phyloP scores from a whole-genome alignment of 2,888 invertebrate genomes.

The Cephus nigrinus region DNA sequence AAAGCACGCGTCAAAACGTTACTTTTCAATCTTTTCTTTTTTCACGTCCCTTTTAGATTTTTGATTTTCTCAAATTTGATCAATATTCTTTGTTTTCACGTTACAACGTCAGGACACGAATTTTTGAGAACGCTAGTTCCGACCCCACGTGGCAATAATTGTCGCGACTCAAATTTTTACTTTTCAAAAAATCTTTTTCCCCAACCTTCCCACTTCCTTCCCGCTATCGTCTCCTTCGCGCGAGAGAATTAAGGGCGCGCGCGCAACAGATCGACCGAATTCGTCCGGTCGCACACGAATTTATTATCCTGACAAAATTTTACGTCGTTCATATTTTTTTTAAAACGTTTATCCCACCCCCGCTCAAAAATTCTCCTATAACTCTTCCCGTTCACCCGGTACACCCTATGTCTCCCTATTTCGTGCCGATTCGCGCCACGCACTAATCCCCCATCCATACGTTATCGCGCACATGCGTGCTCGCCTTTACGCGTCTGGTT shows the following conservation, averaged over 20 bases:
- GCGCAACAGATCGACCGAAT: not conserved
- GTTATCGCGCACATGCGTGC: not conserved
- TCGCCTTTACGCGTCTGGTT: not conserved
- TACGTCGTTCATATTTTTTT: not conserved
- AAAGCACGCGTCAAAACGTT: not conserved
- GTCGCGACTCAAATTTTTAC: not conserved
- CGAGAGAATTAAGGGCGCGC: not conserved
- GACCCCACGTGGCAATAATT: not conserved
- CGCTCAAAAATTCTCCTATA: not conserved
- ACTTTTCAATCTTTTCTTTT: not conserved
- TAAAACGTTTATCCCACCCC: not conserved
- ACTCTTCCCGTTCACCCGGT: not conserved
- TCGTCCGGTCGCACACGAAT: not conserved
- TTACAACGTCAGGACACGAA: not conserved
- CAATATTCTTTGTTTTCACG: slow-evolving; percentile 2
- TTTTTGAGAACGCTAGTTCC: not conserved
- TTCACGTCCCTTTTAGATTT: slow-evolving; percentile 4
- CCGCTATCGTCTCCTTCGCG: not conserved
- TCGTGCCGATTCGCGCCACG: not conserved
- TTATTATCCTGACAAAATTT: not conserved
- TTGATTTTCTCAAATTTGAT: slow-evolving; percentile 20
- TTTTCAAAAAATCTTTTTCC: not conserved
- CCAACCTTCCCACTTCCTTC: not conserved
- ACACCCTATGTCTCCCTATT: not conserved
- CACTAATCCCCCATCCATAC: not conserved